A percentile compares a stretch with the other conserved stretches of the same genome.
Evolutionary conservation across 2,797 vertebrate genomes (phyloP).

Genomic region (Phataginus tetradactyla): DNA sequence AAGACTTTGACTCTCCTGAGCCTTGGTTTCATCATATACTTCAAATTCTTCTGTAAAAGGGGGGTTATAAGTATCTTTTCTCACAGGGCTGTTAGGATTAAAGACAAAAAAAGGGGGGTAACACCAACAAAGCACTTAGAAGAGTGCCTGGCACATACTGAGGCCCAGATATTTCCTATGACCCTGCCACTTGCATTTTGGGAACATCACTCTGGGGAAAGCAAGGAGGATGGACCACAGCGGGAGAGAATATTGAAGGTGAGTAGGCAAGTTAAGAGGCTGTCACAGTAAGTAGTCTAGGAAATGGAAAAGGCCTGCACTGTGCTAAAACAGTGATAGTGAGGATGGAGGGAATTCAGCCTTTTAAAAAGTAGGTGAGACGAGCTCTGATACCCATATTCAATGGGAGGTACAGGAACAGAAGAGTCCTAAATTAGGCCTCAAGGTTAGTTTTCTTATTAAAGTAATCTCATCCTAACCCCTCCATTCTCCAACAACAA

Average conservation of each 20-base stretch:
- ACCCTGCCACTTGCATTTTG: neutral
- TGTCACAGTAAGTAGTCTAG: neutral
- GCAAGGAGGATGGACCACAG: neutral
- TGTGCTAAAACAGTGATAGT: neutral
- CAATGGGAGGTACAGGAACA: neutral
- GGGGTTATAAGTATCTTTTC: neutral
- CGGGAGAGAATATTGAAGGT: neutral
- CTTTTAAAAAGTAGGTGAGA: neutral
- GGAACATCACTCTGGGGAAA: constrained; percentile 13
- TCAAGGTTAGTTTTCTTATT: constrained; percentile 3
- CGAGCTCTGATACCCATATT: neutral
- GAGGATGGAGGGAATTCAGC: neutral
- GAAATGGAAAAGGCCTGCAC: neutral
- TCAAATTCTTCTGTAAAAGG: constrained; percentile 7
- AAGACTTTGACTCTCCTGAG: neutral
- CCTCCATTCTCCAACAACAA: constrained; percentile 9
- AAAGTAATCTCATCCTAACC: neutral
- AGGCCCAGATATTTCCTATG: neutral
- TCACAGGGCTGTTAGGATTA: neutral
- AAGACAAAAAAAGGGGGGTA: neutral
- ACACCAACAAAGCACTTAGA: neutral
- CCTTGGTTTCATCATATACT: neutral
- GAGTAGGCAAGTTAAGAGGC: neutral
- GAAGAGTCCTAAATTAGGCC: neutral
- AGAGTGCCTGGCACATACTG: neutral